These are phyloP conservation scores for Vultur gryphus DNA, from an alignment of 2,797 vertebrate species.

Conservation along the genomic window DNA sequence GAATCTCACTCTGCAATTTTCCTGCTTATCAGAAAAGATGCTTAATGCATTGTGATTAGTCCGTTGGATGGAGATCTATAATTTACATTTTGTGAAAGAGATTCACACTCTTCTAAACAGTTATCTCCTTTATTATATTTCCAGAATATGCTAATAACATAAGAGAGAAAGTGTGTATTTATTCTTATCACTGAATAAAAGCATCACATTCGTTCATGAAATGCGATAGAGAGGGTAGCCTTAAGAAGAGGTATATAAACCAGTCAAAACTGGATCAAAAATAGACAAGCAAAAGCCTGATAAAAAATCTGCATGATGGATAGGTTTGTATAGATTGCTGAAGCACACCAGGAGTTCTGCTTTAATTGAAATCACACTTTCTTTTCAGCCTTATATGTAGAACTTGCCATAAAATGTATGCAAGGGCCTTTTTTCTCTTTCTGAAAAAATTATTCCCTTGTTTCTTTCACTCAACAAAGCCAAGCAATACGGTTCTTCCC, in stretches of 20 bases:
- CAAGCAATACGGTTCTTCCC: not conserved
- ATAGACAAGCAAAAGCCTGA: not conserved
- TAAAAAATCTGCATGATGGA: not conserved
- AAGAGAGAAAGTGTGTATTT: not conserved
- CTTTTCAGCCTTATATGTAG: not conserved
- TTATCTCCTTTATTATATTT: conserved; percentile 27
- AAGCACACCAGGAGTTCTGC: not conserved
- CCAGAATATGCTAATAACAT: not conserved
- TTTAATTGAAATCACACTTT: not conserved
- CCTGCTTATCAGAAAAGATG: not conserved
- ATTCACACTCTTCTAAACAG: not conserved
- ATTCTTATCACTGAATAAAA: conserved; percentile 1
- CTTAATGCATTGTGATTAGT: conserved; percentile 33
- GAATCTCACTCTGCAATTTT: conserved; percentile 14
- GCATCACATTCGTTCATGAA: not conserved
- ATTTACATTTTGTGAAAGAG: conserved; percentile 41
- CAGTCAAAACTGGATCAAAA: not conserved
- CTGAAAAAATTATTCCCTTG: not conserved
- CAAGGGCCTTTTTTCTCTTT: not conserved
- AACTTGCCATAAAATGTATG: not conserved
- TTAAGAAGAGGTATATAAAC: not conserved
- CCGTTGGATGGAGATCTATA: not conserved
- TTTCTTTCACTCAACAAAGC: not conserved
- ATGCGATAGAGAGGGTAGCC: not conserved
- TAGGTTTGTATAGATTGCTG: not conserved